These are phyloP conservation scores for Equus przewalskii DNA, from an alignment of 2,113 vertebrate species.

Conservation along the genomic window DNA sequence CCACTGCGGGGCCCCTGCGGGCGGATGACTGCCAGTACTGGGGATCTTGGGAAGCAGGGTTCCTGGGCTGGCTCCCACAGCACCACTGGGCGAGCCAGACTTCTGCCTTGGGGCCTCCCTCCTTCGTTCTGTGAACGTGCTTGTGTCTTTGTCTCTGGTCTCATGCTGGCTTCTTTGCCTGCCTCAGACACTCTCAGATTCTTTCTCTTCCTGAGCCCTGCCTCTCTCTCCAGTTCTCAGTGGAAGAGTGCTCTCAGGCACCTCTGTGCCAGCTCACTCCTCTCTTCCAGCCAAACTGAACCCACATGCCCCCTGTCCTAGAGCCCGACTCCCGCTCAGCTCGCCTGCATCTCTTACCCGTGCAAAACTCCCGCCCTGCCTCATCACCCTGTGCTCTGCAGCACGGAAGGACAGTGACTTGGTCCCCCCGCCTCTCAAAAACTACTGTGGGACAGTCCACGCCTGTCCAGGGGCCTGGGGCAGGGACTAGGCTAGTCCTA, in stretches of 20 bases:
- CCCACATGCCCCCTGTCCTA: neutral
- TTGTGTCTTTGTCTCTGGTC: neutral
- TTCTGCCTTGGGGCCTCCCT: neutral
- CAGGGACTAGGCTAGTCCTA: neutral
- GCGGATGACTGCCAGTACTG: fast-evolving
- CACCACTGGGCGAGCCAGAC: neutral
- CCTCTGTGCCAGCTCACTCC: neutral
- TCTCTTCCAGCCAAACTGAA: neutral
- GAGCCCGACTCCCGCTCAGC: neutral
- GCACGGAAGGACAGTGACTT: no score
- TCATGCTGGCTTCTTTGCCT: neutral
- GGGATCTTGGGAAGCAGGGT: neutral
- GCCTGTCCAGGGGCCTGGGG: neutral
- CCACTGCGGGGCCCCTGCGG: neutral
- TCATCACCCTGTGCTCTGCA: neutral
- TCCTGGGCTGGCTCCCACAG: neutral
- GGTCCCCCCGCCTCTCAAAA: neutral
- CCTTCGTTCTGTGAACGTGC: neutral
- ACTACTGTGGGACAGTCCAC: neutral
- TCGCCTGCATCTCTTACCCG: neutral
- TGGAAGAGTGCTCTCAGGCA: neutral
- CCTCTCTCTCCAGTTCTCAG: neutral
- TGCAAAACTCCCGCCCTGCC: neutral
- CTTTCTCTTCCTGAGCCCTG: neutral
- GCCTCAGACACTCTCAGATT: neutral